These are phyloP conservation scores for Luperina testacea DNA, from an alignment of 2,888 invertebrate genomes.

Conservation along the genomic window DNA sequence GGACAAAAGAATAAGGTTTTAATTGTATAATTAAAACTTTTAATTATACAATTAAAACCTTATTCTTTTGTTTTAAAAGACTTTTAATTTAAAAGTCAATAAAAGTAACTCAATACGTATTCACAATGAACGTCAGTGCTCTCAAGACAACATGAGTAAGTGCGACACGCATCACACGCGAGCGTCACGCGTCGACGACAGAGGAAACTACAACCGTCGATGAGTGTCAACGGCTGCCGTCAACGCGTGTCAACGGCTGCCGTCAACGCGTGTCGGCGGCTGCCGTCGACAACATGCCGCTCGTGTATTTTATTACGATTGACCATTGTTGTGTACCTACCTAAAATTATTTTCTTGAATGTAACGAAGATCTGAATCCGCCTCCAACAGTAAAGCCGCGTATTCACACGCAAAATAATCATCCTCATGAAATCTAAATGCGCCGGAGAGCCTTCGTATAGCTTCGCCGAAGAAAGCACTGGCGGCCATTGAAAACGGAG, in stretches of 20 bases:
- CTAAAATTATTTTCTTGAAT: background rate
- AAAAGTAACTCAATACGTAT: background rate
- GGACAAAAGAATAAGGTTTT: background rate
- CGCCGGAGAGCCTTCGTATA: conserved; percentile 57
- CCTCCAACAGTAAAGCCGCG: conserved; percentile 40
- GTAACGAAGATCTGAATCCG: background rate
- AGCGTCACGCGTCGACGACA: background rate
- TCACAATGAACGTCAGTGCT: background rate
- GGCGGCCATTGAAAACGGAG: conserved; percentile 57
- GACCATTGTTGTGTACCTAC: background rate
- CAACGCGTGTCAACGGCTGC: too few relatives aligned
- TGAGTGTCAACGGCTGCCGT: too few relatives aligned
- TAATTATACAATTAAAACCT: too few relatives aligned
- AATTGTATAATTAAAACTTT: too few relatives aligned
- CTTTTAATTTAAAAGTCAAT: background rate
- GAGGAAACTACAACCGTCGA: background rate
- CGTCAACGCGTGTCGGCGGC: too few relatives aligned
- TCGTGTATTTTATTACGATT: background rate
- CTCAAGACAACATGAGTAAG: background rate
- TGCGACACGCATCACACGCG: background rate
- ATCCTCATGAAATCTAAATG: conserved; percentile 65
- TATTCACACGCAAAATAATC: conserved; percentile 64
- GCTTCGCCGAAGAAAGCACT: conserved; percentile 60
- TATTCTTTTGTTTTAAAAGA: too few relatives aligned
- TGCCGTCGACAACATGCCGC: too few relatives aligned